Percentiles rank a stretch among this genome's conserved stretches.
phyloP scores from a whole-genome alignment of 23 tunicate genomes.

The Halocynthia aurantium region DNA sequence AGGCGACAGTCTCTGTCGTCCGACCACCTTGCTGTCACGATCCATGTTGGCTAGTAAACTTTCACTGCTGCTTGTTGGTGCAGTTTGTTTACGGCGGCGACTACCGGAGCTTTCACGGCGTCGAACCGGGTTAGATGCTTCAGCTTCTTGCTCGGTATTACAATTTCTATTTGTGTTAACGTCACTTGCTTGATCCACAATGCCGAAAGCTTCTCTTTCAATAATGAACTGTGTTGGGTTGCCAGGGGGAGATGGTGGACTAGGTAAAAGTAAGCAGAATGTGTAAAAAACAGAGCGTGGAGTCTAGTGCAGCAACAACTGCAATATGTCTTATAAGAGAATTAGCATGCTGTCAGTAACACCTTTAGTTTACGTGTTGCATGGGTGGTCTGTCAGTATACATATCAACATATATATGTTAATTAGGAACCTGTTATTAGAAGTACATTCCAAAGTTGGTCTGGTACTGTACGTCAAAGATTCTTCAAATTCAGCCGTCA shows the following conservation, averaged over 20 bases:
- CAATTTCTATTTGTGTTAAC: not conserved
- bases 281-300: no score
- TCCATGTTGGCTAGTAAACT: conserved; percentile 12
- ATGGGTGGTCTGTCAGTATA: no score
- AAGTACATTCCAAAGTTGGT: not conserved
- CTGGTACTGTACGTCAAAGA: not conserved
- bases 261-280: not conserved
- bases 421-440: not conserved
- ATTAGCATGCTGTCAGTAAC: no score
- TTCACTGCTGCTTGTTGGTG: conserved; percentile 6
- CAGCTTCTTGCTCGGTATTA: not conserved
- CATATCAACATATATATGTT: not conserved
- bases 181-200: not conserved
- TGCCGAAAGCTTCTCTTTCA: not conserved
- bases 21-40: conserved; percentile 1
- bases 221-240: not conserved
- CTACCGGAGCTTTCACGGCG: conserved; percentile 2
- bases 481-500: conserved; percentile 4
- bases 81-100: conserved; percentile 3
- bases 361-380: no score
- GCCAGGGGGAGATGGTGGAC: not conserved
- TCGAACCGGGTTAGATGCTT: not conserved
- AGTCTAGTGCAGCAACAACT: no score
- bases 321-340: no score
- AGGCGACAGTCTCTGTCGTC: not conserved